Base-by-base conservation (phyloP, 2,888 invertebrate species). In the Leucozona laternaria region DNA sequence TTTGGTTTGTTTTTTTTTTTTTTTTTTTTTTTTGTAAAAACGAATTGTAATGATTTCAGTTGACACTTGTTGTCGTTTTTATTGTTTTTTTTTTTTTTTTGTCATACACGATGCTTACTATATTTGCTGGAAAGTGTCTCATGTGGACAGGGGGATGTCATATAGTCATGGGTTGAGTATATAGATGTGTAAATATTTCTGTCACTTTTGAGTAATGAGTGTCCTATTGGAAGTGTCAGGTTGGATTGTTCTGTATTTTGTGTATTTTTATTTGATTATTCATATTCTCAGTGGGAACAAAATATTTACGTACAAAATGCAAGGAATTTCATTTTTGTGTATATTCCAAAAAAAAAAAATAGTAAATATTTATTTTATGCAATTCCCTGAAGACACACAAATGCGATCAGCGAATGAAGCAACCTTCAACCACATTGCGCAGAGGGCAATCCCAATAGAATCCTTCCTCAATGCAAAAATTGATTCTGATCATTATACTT, bases 151-250 rank as follows among this genome's bases (percentile, higher is more conserved):
- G 17, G 4, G 17, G 4, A 58, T 58, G 40, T 73, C 48, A 43
- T 20, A 45, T 11, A 45, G n/a, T 17, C 6, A 25, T 28, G 10
- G 15, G 37, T 17, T 13, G 11, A 22, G 48, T 53, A 15, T 13
- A 25, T 25, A 34, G 43, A n/a, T 75, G 48, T 50, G 48, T 60
- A 48, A n/a, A 73, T 62, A 79, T 71, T 79, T 84, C 37, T 84
- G 80, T 77, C 76, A 84, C 37, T 72, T 84, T 84, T 84, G 80
- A 84, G 72, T 84, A 84, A 84, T 84, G 80, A 84, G 64, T 57
- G 64, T 77, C 31, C 60, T 28, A 77, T 76, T 76, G 76, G 79
- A 76, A 66, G 64, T 84, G 80, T 80, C 76, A 84, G 71, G 53
- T 22, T 73, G 60, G 11, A 62, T 62, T 45, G 25, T 15, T 62